Percentiles rank a stretch among this genome's conserved stretches.
phyloP scores from a whole-genome alignment of 2,113 vertebrate species.

The Acanthochromis polyacanthus region DNA sequence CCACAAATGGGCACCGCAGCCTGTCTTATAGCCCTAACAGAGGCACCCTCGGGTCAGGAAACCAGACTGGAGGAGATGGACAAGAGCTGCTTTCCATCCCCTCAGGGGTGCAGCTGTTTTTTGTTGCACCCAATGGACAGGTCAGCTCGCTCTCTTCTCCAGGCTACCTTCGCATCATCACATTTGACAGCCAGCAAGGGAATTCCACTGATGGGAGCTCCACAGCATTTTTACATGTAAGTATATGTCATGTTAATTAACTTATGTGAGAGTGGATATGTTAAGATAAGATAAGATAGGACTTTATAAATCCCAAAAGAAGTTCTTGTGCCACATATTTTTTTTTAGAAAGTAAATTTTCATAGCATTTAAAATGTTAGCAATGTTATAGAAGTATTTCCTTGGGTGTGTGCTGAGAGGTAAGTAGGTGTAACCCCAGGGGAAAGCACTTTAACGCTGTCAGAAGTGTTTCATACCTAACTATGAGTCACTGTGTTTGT shows the following conservation, averaged over 20 bases:
- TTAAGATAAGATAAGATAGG: no score
- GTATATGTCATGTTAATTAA: not conserved
- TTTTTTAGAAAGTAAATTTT: no score
- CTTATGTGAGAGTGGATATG: not conserved
- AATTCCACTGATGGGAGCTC: constrained; percentile 76
- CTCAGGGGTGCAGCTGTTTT: constrained; percentile 95
- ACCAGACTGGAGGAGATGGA: constrained; percentile 53
- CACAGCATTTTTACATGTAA: constrained; percentile 92
- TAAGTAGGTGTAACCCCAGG: not conserved
- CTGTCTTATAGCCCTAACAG: constrained; percentile 84
- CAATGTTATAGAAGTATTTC: not conserved
- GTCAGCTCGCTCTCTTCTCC: constrained; percentile 94
- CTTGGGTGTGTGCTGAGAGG: constrained; percentile 1
- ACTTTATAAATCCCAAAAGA: no score
- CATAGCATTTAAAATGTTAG: not conserved
- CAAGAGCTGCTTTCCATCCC: constrained; percentile 91
- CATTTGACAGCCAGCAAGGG: constrained; percentile 80
- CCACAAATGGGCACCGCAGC: constrained; percentile 89
- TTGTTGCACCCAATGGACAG: constrained; percentile 90
- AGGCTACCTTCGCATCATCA: constrained; percentile 91
- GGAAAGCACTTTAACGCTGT: not conserved
- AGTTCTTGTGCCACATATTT: no score
- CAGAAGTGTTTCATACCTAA: constrained; percentile 23
- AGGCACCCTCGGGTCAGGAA: constrained; percentile 76
- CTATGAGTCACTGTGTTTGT: constrained; percentile 29